Evolutionary conservation across 2,888 invertebrate genomes (phyloP).

Genomic region (Drosophila eohydei): DNA sequence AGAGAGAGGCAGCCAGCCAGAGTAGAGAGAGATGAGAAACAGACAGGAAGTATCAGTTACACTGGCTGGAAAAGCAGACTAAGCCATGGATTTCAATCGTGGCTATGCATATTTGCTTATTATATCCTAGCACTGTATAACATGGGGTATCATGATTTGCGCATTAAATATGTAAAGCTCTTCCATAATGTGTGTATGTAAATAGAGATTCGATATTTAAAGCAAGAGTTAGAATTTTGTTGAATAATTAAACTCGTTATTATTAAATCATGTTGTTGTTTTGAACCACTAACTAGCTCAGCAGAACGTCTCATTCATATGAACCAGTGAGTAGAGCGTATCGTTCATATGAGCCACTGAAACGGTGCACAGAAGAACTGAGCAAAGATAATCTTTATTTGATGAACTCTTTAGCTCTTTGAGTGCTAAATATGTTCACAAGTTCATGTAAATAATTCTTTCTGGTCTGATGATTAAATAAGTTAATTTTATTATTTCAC

Average conservation of each 20-base stretch:
- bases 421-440: neutral
- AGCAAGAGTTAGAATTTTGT: neutral
- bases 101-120: conserved; percentile 6
- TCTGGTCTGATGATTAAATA: neutral
- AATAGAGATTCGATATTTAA: neutral
- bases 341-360: neutral
- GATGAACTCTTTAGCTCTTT: neutral
- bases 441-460: neutral
- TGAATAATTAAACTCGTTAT: neutral
- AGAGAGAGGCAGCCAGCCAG: neutral
- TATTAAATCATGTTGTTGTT: neutral
- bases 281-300: neutral
- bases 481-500: neutral
- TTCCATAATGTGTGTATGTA: neutral
- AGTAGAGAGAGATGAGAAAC: conserved; percentile 33
- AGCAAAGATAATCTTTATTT: neutral
- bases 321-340: neutral
- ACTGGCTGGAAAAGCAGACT: conserved; percentile 17
- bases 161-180: too few species aligned
- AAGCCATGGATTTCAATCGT: conserved; percentile 6
- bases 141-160: neutral
- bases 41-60: conserved; percentile 25
- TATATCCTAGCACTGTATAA: neutral
- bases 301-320: neutral
- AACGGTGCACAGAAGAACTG: neutral